Evolutionary conservation across 2,888 invertebrate species (phyloP), one percentile per base, ranked within the genome.

Genomic region (Sphaerophoria taeniata): DNA sequence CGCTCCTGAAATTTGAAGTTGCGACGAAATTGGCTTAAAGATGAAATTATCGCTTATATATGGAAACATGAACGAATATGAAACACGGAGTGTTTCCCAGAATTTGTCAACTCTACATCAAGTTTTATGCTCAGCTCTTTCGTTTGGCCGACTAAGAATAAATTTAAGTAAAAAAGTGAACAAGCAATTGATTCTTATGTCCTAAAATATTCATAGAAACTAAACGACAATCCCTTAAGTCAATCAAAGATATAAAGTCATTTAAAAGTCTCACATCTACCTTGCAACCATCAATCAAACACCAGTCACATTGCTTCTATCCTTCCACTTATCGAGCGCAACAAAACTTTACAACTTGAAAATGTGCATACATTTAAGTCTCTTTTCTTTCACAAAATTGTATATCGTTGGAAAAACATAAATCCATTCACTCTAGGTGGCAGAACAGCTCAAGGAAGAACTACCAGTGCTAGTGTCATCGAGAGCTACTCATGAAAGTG

Each of bases 291-390:
- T 81, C 80, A 85, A 81, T 85, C 85, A 85, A 51, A 63, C 51
- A 65, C 47, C 33, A 47, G 51, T 36, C 45, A 63, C 36, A 49
- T 69, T 69, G 33, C 43, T 43, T 49, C 51, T 53, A 61, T 49
- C 36, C 31, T 47, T 65, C 49, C 31, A 51, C 39, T 53, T 56
- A 69, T 79, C 61, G 63, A 58, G 69, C 82, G 69, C 69, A 70
- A 71, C 74, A 75, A 74, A 79, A 56, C 67, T 72, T 55, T 77
- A 73, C 72, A 70, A 65, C 79, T 65, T 51, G 43, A 63, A 31
- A 69, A 85, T 85, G 80, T 85, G 85, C 85, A 85, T 85, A 85
- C 72, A 85, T 81, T 81, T n/a, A 70, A 69, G 70, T 85, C 85
- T 31, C 2, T 47, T 34, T 63, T 72, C 81, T 43, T 43, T 43